Percentiles rank a stretch among this genome's conserved stretches.
Conservation (phyloP, 2,113 vertebrate species). For the Bubo bubo region DNA sequence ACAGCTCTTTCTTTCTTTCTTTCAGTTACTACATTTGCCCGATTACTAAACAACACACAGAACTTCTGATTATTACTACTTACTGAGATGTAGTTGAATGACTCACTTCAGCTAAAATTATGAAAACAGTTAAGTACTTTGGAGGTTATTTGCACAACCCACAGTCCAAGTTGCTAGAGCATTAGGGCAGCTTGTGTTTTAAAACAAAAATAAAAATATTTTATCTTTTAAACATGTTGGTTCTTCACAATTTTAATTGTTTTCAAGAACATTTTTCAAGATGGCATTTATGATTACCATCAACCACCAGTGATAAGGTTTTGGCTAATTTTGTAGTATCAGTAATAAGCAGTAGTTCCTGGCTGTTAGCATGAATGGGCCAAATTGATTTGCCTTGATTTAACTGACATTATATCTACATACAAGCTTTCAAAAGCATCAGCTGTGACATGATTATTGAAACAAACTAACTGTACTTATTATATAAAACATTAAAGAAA, state of each 20-base stretch:
- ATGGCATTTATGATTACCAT: neutral
- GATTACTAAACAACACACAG: neutral
- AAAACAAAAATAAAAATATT: neutral
- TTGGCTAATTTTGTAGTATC: neutral
- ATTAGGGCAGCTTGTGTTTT: neutral
- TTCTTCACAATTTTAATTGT: neutral
- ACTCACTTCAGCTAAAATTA: neutral
- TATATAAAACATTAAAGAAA: neutral
- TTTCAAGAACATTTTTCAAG: neutral
- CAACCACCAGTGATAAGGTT: neutral
- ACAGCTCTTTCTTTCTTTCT: neutral
- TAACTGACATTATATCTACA: neutral
- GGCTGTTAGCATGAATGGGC: neutral
- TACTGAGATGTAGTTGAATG: neutral
- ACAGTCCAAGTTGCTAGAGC: neutral
- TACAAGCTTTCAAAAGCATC: neutral
- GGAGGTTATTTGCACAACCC: neutral
- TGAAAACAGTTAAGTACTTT: neutral
- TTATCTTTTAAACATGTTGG: neutral
- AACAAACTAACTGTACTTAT: neutral
- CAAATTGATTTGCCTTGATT: neutral
- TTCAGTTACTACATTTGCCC: neutral
- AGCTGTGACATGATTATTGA: neutral
- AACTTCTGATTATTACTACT: neutral
- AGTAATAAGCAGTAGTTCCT: neutral